phyloP scores from a whole-genome alignment of 2,797 vertebrate species.

The Podarcis siculus region DNA sequence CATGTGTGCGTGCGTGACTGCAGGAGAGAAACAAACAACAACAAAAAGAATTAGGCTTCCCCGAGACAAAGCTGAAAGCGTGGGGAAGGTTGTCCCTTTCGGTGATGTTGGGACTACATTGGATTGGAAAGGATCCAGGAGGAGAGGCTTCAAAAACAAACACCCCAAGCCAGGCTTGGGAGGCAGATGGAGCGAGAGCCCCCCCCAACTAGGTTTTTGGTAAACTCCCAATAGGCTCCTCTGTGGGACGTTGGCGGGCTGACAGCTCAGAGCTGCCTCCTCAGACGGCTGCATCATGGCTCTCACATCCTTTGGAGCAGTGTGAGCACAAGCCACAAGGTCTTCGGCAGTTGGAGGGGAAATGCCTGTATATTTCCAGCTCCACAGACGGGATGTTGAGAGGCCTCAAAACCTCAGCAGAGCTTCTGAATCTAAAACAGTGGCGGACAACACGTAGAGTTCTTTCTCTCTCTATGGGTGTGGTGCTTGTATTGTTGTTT shows the following conservation, averaged over 20 bases:
- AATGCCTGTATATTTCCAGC: background rate
- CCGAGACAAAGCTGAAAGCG: background rate
- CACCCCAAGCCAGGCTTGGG: background rate
- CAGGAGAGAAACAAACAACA: too few species aligned
- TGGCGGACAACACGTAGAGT: background rate
- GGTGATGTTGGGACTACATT: background rate
- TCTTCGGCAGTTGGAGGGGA: background rate
- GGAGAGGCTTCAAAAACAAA: constrained; percentile 4
- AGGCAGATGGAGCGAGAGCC: background rate
- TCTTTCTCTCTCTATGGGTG: background rate
- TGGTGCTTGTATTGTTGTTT: background rate
- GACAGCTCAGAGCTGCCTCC: background rate
- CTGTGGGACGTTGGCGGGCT: background rate
- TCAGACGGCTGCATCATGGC: background rate
- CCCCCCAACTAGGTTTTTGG: background rate
- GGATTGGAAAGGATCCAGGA: constrained; percentile 1
- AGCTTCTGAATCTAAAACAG: background rate
- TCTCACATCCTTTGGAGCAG: background rate
- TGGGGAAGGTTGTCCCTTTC: background rate
- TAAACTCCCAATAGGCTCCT: background rate
- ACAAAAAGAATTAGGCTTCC: background rate
- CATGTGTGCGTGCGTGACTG: background rate
- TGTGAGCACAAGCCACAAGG: background rate
- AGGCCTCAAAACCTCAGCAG: background rate
- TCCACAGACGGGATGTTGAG: background rate